Percentiles rank a stretch among this genome's conserved stretches.
phyloP scores from a whole-genome alignment of 2,797 vertebrate species.

The Schizothorax lantsangensis region DNA sequence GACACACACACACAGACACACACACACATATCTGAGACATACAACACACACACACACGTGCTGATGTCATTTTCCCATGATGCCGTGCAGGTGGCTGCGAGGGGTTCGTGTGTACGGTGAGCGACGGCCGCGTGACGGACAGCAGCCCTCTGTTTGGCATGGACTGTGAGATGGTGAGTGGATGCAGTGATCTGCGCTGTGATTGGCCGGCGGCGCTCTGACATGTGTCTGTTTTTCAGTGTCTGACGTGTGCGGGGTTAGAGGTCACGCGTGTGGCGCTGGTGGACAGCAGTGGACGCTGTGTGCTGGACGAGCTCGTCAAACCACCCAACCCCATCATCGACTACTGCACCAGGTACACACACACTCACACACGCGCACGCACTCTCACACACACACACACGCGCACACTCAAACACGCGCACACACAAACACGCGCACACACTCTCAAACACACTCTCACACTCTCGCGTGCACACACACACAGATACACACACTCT shows the following conservation, averaged over 20 bases:
- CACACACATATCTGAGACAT: constrained; percentile 59
- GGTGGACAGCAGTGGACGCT: constrained; percentile 82
- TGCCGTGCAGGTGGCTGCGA: constrained; percentile 77
- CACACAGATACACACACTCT: no score
- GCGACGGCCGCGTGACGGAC: constrained; percentile 77
- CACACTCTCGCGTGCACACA: no score
- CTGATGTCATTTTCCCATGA: background rate
- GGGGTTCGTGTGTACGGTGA: constrained; percentile 77
- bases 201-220: background rate
- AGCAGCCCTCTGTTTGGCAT: constrained; percentile 89
- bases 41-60: background rate
- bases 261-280: constrained; percentile 86
- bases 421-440: no score
- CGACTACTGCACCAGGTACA: constrained; percentile 78
- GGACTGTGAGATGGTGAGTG: constrained; percentile 91
- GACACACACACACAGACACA: constrained; percentile 41
- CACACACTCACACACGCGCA: constrained; percentile 17
- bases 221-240: constrained; percentile 76
- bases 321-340: constrained; percentile 84
- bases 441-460: no score
- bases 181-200: background rate
- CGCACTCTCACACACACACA: background rate
- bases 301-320: constrained; percentile 87
- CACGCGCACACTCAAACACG: background rate
- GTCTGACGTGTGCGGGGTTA: constrained; percentile 80